Base-by-base conservation (phyloP, 2,888 invertebrate genomes). In the Melanargia galathea region DNA sequence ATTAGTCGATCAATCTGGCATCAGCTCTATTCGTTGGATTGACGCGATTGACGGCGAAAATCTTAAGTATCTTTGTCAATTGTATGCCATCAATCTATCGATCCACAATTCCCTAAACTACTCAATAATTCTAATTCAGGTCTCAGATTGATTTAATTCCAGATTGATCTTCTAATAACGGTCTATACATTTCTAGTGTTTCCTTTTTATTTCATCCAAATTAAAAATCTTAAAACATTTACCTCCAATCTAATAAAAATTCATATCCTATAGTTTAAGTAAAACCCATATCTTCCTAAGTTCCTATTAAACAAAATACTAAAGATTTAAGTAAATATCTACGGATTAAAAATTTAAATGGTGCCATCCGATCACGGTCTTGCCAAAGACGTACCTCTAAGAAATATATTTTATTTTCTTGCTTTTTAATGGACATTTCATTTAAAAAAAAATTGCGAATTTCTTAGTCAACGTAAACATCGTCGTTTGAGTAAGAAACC, bases 281-380 rank as follows among this genome's bases (percentile, higher is more conserved):
- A 6, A 55, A 55, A 55, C 24, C 40, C 11, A 10, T 43, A 55
- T 10, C 40, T 11, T 55, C 18, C 24, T 24, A 43, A 55, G 4
- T 26, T 20, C 22, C 7, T 24, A 40, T n/a, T n/a, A 26, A 33
- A 35, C 26, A 24, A 46, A 22, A 24, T 13, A 22, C 46, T 18
- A 26, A 26, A 2, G n/a, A n/a, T n/a, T n/a, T 7, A 20, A 2
- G 10, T 22, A 46, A 46, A 46, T 46, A 46, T 46, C 20, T 22
- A 30, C 30, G 18, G 30, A 33, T 11, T 30, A 33, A 30, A 33
- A 51, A 18, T 51, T 18, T 52, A 57, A 61, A 22, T 22, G 38
- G 38, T 45, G 59, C 64, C 61, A 59, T 56, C 66, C 59, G 4
- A 43, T 43, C 30, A 45, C 43, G 30, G 51, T 61, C 63, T 64